Evolutionary conservation across 2,888 invertebrate genomes (phyloP).

Genomic region (Desoria tigrina): DNA sequence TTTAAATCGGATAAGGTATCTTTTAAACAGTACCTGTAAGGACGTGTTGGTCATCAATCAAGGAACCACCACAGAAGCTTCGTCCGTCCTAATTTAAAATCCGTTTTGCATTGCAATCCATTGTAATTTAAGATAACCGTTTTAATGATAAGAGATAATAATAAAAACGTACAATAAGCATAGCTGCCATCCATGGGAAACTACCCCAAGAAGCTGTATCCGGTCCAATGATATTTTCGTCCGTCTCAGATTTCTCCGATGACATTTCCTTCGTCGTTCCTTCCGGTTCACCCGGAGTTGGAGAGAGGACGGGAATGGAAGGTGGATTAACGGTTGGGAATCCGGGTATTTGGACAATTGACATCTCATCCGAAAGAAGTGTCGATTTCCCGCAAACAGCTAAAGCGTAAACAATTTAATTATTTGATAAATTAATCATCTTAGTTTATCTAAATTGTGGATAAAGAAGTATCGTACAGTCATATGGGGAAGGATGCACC

Average conservation of each 20-base stretch:
- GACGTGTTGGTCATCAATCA: constrained; percentile 39
- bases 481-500: constrained; percentile 30
- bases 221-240: constrained; percentile 42
- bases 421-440: too few species aligned
- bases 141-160: too few species aligned
- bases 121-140: too few species aligned
- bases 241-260: constrained; percentile 16
- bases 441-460: too few species aligned
- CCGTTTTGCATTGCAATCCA: too few species aligned
- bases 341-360: constrained; percentile 8
- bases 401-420: too few species aligned
- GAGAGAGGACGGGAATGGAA: neutral
- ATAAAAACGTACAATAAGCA: constrained; percentile 36
- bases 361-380: neutral
- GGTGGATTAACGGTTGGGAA: neutral
- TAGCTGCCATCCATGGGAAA: constrained; percentile 53
- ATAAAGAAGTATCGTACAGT: constrained; percentile 43
- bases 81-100: constrained; percentile 45
- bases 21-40: constrained; percentile 28
- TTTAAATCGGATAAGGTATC: constrained; percentile 13
- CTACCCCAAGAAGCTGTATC: constrained; percentile 41
- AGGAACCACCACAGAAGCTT: constrained; percentile 49
- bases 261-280: neutral
- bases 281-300: neutral
- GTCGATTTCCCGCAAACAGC: constrained; percentile 3